These are phyloP conservation scores for Nematopogon swammerdamellus DNA, from an alignment of 2,888 invertebrate genomes.

Conservation along the genomic window DNA sequence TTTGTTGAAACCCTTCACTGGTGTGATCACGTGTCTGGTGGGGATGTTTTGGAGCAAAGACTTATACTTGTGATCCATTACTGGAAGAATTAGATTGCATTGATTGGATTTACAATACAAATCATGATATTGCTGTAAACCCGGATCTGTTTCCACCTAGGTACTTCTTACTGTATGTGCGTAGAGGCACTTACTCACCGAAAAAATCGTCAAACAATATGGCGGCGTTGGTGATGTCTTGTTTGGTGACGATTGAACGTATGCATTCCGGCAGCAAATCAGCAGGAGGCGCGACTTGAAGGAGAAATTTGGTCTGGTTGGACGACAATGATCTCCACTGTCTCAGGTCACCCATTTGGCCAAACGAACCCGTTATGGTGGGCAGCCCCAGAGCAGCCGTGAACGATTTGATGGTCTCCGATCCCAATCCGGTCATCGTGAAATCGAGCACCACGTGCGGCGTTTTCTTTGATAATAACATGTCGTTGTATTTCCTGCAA, in stretches of 20 bases:
- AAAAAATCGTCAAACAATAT: constrained; percentile 88
- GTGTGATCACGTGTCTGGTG: constrained; percentile 83
- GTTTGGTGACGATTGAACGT: constrained; percentile 72
- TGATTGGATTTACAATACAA: too few species aligned
- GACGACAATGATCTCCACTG: constrained; percentile 76
- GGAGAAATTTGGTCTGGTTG: constrained; percentile 69
- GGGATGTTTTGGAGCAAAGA: constrained; percentile 86
- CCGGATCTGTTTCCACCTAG: too few species aligned
- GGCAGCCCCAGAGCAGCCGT: constrained; percentile 76
- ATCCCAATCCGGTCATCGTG: constrained; percentile 75
- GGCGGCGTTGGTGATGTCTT: constrained; percentile 89
- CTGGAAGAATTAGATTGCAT: constrained; percentile 41
- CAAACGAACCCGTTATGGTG: constrained; percentile 82
- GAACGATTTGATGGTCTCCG: constrained; percentile 83
- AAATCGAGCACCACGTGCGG: constrained; percentile 82
- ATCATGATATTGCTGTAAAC: too few species aligned
- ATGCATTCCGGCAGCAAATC: constrained; percentile 83
- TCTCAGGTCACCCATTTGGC: constrained; percentile 77
- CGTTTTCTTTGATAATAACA: constrained; percentile 59
- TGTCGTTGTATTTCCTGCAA: constrained; percentile 68
- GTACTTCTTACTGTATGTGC: too few species aligned
- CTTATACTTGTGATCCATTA: constrained; percentile 93
- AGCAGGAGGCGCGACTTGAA: constrained; percentile 83
- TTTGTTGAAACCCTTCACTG: constrained; percentile 54
- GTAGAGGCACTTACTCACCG: too few species aligned